Conservation (phyloP, 2,113 vertebrate species). For the Larimichthys crocea region DNA sequence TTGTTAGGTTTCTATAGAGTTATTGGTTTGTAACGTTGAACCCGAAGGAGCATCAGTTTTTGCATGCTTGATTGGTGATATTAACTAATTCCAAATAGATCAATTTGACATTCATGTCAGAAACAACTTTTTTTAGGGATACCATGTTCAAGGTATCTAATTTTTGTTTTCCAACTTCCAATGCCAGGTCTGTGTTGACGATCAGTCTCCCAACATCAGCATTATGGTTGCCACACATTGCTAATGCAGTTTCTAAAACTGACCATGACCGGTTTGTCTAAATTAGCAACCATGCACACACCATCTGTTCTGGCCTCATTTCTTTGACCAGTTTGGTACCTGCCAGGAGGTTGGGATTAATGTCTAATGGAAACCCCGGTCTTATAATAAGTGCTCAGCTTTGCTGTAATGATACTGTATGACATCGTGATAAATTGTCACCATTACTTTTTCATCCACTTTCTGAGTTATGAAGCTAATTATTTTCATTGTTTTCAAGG, state of each 20-base stretch:
- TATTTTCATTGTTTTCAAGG: slow-evolving; percentile 55
- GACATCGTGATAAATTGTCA: slow-evolving; percentile 48
- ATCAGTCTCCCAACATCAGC: slow-evolving; percentile 10
- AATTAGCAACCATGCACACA: neutral
- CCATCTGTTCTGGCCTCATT: slow-evolving; percentile 7
- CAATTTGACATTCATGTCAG: neutral
- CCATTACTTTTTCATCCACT: slow-evolving; percentile 49
- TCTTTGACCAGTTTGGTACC: slow-evolving; percentile 5
- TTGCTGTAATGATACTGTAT: slow-evolving; percentile 37
- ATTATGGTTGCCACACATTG: neutral
- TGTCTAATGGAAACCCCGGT: slow-evolving; percentile 24
- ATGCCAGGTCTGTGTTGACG: slow-evolving; percentile 20
- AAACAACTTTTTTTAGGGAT: neutral
- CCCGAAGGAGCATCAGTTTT: neutral
- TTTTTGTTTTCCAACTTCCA: slow-evolving; percentile 3
- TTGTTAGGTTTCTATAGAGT: neutral
- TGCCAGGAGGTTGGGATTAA: slow-evolving; percentile 15
- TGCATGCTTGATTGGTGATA: neutral
- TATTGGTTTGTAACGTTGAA: neutral
- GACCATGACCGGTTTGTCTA: neutral
- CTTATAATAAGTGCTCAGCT: slow-evolving; percentile 40
- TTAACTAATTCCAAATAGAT: neutral
- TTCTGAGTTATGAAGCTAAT: slow-evolving; percentile 58
- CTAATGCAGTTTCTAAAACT: slow-evolving; percentile 10
- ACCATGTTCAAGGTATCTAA: neutral